Conservation (phyloP, 2,113 vertebrate genomes). For the Amphiprion ocellaris region DNA sequence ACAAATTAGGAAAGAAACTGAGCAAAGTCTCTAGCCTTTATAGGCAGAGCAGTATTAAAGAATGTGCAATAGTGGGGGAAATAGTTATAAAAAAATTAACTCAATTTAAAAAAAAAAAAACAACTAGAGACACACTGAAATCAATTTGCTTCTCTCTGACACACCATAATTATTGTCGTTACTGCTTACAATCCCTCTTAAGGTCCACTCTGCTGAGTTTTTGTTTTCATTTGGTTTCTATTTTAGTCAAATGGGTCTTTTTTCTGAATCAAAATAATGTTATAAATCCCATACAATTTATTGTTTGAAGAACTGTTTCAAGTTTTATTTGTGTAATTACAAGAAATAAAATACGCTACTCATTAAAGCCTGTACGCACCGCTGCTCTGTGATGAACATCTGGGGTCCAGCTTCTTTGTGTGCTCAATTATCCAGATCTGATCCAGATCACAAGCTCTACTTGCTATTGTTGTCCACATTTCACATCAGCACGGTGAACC, state of each 20-base stretch:
- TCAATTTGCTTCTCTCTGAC: conserved; percentile 11
- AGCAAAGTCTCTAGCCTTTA: background rate
- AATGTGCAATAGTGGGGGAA: background rate
- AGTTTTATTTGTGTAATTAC: background rate
- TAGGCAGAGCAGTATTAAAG: background rate
- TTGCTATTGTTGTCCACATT: background rate
- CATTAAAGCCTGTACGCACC: background rate
- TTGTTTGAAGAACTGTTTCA: background rate
- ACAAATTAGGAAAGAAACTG: background rate
- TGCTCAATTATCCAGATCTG: background rate
- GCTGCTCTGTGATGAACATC: background rate
- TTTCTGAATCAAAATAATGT: background rate
- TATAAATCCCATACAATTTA: background rate
- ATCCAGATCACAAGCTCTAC: background rate
- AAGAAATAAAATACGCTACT: conserved; percentile 1
- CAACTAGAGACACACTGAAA: background rate
- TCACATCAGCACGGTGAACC: background rate
- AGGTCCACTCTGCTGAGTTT: conserved; percentile 22
- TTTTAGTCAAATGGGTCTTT: conserved; percentile 24
- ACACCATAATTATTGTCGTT: conserved; percentile 40
- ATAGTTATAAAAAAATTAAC: background rate
- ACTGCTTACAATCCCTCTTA: conserved; percentile 22
- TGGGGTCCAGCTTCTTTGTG: background rate
- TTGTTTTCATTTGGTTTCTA: background rate
- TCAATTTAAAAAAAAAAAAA: conserved; percentile 18